Conservation (phyloP, 2,797 vertebrate species). For the Tinamus major region DNA sequence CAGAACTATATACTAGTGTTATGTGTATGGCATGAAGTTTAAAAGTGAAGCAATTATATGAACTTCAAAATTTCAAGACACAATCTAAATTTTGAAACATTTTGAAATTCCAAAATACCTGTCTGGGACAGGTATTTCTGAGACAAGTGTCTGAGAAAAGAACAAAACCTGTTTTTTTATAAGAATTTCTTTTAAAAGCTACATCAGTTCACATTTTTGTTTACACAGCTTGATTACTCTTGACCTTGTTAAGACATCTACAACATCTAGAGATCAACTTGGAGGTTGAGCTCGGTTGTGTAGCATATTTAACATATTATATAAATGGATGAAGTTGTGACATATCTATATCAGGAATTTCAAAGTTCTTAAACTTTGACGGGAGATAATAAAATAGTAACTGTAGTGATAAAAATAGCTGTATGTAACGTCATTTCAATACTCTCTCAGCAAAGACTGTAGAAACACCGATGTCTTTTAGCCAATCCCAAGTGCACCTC, state of each 20-base stretch:
- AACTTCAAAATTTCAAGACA: background rate
- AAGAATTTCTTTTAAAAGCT: background rate
- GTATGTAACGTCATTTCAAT: background rate
- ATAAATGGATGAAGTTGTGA: background rate
- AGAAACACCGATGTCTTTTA: background rate
- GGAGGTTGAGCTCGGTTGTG: background rate
- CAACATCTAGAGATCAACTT: background rate
- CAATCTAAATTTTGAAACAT: background rate
- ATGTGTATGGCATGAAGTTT: background rate
- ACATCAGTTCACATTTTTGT: background rate
- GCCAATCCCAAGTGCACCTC: background rate
- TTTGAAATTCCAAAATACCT: background rate
- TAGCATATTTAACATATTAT: accelerated
- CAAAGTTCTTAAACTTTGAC: background rate
- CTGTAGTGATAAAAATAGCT: background rate
- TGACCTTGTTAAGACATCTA: background rate
- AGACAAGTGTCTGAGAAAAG: background rate
- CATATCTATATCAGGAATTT: background rate
- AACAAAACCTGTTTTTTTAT: background rate
- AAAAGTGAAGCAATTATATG: background rate
- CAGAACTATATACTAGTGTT: background rate
- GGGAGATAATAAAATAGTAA: background rate
- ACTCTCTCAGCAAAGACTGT: background rate
- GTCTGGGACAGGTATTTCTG: too few species aligned
- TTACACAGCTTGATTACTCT: background rate